Percentiles rank a stretch among this genome's conserved stretches.
Evolutionary conservation across 2,888 invertebrate species (phyloP).

Genomic region (Perithous albicinctus): DNA sequence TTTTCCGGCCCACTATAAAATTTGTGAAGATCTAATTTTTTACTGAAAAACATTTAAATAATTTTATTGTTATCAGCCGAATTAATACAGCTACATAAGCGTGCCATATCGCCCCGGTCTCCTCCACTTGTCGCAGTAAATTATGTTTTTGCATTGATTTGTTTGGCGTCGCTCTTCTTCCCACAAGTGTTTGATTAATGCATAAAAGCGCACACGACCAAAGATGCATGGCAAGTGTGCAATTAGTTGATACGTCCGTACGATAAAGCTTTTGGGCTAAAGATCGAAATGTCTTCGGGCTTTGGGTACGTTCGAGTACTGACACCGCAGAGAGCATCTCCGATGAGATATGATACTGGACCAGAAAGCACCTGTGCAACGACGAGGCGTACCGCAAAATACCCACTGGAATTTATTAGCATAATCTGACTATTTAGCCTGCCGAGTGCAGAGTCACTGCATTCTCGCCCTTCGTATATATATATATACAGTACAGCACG

Average conservation of each 20-base stretch:
- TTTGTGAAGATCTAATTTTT: too few species aligned
- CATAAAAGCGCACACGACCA: background rate
- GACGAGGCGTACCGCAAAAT: background rate
- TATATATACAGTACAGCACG: too few species aligned
- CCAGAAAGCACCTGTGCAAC: background rate
- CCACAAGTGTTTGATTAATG: background rate
- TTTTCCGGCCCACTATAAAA: too few species aligned
- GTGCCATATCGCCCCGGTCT: too few species aligned
- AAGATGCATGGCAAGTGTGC: background rate
- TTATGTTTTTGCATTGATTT: background rate
- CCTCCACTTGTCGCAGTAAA: background rate
- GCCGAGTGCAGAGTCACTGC: background rate
- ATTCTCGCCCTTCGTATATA: too few species aligned
- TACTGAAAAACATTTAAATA: too few species aligned
- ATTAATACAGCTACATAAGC: too few species aligned
- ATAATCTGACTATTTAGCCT: slow-evolving; percentile 17
- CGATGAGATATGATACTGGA: slow-evolving; percentile 19
- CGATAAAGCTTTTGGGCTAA: background rate
- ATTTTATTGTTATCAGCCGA: too few species aligned
- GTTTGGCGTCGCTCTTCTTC: background rate
- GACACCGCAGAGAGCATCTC: background rate
- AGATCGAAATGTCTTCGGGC: background rate
- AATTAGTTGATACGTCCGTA: background rate
- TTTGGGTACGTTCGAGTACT: background rate
- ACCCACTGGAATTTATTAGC: slow-evolving; percentile 18